Evolutionary conservation across 2,797 vertebrate genomes (phyloP).

Genomic region (Sebastes matsubarae): DNA sequence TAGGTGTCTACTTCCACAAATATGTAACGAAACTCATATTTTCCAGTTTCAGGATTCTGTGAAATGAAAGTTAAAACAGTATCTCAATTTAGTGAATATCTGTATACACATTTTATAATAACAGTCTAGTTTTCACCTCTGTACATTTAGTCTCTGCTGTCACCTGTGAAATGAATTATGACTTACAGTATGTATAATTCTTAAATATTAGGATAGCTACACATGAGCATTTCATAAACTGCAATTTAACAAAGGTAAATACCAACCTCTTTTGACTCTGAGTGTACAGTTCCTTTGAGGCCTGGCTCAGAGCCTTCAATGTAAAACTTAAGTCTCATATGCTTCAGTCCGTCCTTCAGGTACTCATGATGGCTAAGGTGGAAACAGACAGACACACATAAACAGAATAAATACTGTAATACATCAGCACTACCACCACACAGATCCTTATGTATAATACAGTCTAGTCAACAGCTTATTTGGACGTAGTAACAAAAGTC

Average conservation of each 20-base stretch:
- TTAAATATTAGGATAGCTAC: background rate
- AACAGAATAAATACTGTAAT: background rate
- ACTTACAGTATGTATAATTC: background rate
- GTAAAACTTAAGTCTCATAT: constrained; percentile 94
- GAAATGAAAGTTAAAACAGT: constrained; percentile 37
- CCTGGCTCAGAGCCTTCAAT: constrained; percentile 93
- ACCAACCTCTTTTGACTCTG: constrained; percentile 90
- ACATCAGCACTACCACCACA: background rate
- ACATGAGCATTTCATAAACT: background rate
- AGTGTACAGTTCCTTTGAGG: constrained; percentile 90
- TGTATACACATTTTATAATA: background rate
- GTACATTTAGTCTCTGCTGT: background rate
- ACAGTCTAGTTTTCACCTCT: background rate
- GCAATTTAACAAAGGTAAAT: background rate
- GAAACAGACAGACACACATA: background rate
- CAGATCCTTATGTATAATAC: background rate
- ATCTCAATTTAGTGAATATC: background rate
- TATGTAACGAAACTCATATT: constrained; percentile 91
- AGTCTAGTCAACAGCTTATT: background rate
- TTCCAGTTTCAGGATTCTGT: constrained; percentile 89
- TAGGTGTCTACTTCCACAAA: constrained; percentile 91
- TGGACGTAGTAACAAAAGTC: background rate
- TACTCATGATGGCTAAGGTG: constrained; percentile 88
- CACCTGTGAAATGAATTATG: background rate
- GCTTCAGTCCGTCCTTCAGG: constrained; percentile 88